phyloP scores from a whole-genome alignment of 1,140 invertebrate genomes.

The Charaxes varanes region DNA sequence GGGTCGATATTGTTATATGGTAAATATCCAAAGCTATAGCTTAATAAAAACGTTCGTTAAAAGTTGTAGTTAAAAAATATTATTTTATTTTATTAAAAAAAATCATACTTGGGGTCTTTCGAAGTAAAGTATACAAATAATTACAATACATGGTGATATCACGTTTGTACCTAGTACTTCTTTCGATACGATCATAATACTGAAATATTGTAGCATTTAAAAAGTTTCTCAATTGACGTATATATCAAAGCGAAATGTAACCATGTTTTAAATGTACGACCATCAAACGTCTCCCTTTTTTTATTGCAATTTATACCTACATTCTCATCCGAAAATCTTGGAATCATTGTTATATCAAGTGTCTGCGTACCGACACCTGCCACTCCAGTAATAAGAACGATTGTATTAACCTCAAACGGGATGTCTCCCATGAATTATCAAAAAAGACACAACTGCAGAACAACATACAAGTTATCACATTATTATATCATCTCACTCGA shows the following conservation, averaged over 20 bases:
- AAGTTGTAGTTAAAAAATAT: constrained; percentile 70
- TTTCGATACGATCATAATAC: constrained; percentile 56
- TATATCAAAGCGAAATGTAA: constrained; percentile 34
- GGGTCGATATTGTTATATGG: constrained; percentile 73
- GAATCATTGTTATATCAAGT: constrained; percentile 4
- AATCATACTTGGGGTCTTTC: constrained; percentile 64
- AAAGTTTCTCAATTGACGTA: constrained; percentile 35
- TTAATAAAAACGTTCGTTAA: constrained; percentile 72
- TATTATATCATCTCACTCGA: constrained; percentile 8
- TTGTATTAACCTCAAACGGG: constrained; percentile 5
- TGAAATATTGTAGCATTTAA: constrained; percentile 54
- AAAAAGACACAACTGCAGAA: too few relatives aligned
- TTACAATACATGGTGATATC: constrained; percentile 51
- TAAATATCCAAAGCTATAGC: constrained; percentile 72
- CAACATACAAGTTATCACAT: not conserved
- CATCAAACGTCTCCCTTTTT: too few relatives aligned
- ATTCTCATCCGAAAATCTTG: not conserved
- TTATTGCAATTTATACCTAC: too few relatives aligned
- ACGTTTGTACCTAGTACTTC: constrained; percentile 56
- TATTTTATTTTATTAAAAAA: constrained; percentile 74
- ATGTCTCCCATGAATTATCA: constrained; percentile 4
- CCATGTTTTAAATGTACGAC: constrained; percentile 25
- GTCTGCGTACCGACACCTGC: constrained; percentile 1
- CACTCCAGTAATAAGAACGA: constrained; percentile 7
- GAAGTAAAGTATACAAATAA: constrained; percentile 66